A percentile compares a stretch with the other conserved stretches of the same genome.
These are phyloP conservation scores for Mormyrus iriodes DNA, from an alignment of 2,113 vertebrate genomes.

Conservation along the genomic window DNA sequence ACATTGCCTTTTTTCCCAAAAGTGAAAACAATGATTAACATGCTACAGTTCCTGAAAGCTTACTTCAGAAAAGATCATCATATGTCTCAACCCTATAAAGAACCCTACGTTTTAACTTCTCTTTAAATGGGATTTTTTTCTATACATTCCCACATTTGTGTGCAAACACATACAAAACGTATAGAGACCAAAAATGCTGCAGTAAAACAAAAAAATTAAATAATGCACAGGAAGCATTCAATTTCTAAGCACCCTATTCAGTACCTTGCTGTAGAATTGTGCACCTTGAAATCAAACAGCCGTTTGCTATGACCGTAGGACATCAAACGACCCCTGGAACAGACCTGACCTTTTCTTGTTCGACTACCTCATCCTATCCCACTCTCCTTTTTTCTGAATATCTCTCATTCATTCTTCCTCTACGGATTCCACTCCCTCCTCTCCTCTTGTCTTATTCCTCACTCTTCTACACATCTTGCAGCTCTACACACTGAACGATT, in stretches of 20 bases:
- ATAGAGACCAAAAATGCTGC: neutral
- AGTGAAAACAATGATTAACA: conserved; percentile 2
- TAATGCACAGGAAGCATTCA: neutral
- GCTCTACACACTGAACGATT: conserved; percentile 62
- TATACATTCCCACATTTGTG: neutral
- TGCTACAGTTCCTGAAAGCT: conserved; percentile 1
- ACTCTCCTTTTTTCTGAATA: neutral
- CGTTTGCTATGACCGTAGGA: neutral
- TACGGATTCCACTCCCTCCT: conserved; percentile 29
- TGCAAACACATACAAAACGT: neutral
- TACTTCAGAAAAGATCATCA: neutral
- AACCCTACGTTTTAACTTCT: neutral
- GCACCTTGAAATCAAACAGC: neutral
- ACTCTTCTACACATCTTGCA: conserved; percentile 28
- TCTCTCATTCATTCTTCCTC: conserved; percentile 23
- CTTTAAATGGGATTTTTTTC: neutral
- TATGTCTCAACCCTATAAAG: neutral
- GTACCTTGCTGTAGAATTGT: neutral
- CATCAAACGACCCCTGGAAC: neutral
- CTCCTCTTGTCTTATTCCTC: conserved; percentile 31
- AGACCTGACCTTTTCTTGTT: conserved; percentile 1
- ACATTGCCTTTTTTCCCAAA: neutral
- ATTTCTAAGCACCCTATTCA: neutral
- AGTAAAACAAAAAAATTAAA: neutral
- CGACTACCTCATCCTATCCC: neutral